Evolutionary conservation across 2,888 invertebrate species (phyloP).

Genomic region (Lamellibrachia columna): DNA sequence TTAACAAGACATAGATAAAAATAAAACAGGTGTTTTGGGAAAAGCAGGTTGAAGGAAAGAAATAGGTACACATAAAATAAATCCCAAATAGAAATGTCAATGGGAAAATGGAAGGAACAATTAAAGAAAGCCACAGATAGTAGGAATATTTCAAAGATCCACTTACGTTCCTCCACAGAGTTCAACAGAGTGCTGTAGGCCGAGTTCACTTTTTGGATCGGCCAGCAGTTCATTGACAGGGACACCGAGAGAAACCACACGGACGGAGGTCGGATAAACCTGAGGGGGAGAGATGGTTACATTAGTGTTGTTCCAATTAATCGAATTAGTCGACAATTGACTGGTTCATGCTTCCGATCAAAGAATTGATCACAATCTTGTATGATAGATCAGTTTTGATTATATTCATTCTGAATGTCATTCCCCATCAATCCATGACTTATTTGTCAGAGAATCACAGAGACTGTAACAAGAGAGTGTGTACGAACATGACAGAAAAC

Average conservation of each 20-base stretch:
- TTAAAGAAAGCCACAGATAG: neutral
- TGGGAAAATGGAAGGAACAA: neutral
- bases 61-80: neutral
- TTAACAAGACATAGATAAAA: too few relatives aligned
- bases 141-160: neutral
- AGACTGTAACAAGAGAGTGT: too few relatives aligned
- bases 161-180: slow-evolving; percentile 65
- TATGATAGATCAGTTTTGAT: too few relatives aligned
- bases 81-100: neutral
- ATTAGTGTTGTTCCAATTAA: too few relatives aligned
- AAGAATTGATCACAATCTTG: too few relatives aligned
- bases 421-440: too few relatives aligned
- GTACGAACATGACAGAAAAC: too few relatives aligned
- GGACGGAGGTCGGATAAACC: slow-evolving; percentile 54
- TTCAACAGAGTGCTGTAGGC: slow-evolving; percentile 49
- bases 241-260: slow-evolving; percentile 50
- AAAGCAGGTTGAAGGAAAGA: neutral
- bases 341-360: too few relatives aligned
- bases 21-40: too few relatives aligned
- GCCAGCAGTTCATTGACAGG: slow-evolving; percentile 33
- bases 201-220: neutral
- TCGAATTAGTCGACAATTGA: too few relatives aligned
- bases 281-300: slow-evolving; percentile 31
- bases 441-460: too few relatives aligned
- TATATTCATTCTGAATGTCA: too few relatives aligned